These are phyloP conservation scores for Lacerta agilis DNA, from an alignment of 2,797 vertebrate genomes.

Conservation along the genomic window DNA sequence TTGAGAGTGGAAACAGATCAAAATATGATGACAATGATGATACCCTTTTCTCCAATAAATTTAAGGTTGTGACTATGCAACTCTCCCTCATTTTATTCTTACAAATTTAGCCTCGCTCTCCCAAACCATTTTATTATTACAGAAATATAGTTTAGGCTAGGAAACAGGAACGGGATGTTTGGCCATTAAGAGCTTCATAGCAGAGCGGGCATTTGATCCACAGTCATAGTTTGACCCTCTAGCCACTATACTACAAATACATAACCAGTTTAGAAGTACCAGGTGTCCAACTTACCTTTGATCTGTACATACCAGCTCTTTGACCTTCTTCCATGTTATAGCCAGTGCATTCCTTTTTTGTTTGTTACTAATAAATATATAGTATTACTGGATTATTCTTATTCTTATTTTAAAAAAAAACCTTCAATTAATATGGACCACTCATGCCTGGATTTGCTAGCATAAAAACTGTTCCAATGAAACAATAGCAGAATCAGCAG, in stretches of 20 bases:
- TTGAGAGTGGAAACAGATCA: neutral
- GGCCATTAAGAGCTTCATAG: neutral
- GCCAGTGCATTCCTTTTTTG: too few relatives aligned
- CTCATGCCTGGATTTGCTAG: constrained; percentile 12
- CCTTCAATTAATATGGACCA: constrained; percentile 36
- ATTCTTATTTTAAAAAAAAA: neutral
- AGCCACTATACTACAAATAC: neutral
- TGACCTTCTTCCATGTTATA: neutral
- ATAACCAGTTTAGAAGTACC: neutral
- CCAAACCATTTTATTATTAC: neutral
- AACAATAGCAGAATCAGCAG: neutral
- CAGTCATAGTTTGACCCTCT: neutral
- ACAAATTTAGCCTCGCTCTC: neutral
- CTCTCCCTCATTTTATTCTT: neutral
- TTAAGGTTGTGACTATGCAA: neutral
- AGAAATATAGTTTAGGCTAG: neutral
- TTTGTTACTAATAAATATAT: neutral
- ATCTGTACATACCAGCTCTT: neutral
- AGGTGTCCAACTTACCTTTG: neutral
- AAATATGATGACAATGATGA: neutral
- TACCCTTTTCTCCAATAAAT: neutral
- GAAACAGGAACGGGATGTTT: too few relatives aligned
- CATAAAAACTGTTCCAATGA: constrained; percentile 6
- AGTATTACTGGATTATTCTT: neutral
- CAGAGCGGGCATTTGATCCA: neutral